Evolutionary conservation across 2,113 vertebrate genomes (phyloP).

Genomic region (Atrichornis clamosus): DNA sequence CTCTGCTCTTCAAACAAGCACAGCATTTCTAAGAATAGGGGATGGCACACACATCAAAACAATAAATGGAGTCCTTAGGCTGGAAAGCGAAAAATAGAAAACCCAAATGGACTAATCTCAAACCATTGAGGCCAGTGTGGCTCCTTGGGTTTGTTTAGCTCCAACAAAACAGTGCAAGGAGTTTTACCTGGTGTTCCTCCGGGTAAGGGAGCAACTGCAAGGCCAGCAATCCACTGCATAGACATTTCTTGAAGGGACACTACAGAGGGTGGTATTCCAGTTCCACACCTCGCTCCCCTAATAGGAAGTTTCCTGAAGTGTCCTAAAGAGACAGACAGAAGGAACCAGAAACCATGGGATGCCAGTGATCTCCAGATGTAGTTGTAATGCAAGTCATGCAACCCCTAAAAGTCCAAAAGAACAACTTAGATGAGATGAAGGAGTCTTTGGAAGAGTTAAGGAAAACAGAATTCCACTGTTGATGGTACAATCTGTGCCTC

Average conservation of each 20-base stretch:
- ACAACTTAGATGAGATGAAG: neutral
- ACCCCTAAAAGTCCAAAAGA: neutral
- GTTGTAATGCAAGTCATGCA: neutral
- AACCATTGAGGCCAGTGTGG: fast-evolving
- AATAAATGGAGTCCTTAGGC: neutral
- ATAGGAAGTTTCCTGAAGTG: neutral
- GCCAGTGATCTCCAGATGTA: neutral
- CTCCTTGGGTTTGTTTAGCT: neutral
- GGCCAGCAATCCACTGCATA: neutral
- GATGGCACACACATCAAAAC: neutral
- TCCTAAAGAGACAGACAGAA: neutral
- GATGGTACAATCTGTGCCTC: neutral
- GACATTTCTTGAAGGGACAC: neutral
- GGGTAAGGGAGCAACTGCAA: neutral
- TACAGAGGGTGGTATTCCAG: neutral
- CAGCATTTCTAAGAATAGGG: neutral
- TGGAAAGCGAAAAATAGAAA: neutral
- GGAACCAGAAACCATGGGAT: neutral
- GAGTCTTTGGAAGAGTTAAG: neutral
- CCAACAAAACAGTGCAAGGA: neutral
- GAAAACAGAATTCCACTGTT: neutral
- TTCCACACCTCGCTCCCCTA: neutral
- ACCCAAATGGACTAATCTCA: neutral
- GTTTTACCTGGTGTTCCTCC: neutral
- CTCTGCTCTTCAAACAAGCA: neutral